These are phyloP conservation scores for Hipposideros larvatus DNA, from an alignment of 2,797 vertebrate genomes.

Conservation along the genomic window DNA sequence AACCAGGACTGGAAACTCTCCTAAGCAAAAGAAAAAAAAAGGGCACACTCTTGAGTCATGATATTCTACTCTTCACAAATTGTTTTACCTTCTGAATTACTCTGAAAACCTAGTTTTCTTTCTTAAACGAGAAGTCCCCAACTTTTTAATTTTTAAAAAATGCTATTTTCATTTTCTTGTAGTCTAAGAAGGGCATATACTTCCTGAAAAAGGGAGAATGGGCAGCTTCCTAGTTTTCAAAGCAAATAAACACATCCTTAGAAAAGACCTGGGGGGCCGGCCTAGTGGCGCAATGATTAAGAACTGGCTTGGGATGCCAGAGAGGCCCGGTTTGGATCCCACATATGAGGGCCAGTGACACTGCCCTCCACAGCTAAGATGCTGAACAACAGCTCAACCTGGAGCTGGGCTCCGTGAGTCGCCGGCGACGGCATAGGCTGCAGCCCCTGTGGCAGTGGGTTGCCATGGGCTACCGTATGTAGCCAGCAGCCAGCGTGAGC, in stretches of 20 bases:
- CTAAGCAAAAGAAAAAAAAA: neutral
- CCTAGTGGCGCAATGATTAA: no score
- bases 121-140: neutral
- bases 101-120: constrained; percentile 24
- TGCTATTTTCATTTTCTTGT: constrained; percentile 25
- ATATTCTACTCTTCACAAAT: neutral
- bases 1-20: neutral
- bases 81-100: constrained; percentile 23
- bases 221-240: neutral
- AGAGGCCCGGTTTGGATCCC: no score
- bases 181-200: neutral
- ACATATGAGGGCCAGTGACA: no score
- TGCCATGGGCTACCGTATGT: no score
- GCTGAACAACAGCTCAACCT: no score
- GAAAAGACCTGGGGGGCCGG: neutral
- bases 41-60: neutral
- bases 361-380: no score
- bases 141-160: neutral
- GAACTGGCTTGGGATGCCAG: no score
- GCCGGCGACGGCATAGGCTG: no score
- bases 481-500: no score
- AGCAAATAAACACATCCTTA: constrained; percentile 43
- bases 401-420: no score
- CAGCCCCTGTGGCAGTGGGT: no score
- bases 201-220: neutral